Percentiles rank a stretch among this genome's conserved stretches.
phyloP scores from a whole-genome alignment of 1,140 invertebrate genomes.

The Bombus difficillimus region DNA sequence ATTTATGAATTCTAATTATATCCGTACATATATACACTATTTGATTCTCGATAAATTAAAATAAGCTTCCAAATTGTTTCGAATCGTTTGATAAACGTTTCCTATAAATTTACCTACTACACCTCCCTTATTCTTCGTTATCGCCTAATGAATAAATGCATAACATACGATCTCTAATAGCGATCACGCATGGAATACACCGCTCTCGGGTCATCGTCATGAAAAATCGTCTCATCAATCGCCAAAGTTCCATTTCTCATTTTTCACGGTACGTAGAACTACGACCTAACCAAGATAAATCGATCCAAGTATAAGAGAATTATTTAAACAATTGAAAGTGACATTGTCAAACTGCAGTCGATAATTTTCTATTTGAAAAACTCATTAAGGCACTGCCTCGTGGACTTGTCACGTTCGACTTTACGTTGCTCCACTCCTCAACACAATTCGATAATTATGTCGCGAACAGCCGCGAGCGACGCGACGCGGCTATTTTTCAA shows the following conservation, averaged over 20 bases:
- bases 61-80: too few species aligned
- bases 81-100: neutral
- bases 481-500: constrained; percentile 4
- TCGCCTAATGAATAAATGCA: neutral
- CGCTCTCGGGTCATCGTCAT: neutral
- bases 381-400: neutral
- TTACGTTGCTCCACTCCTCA: neutral
- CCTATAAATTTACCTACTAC: neutral
- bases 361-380: neutral
- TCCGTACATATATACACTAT: too few species aligned
- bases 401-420: neutral
- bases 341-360: neutral
- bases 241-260: neutral
- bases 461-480: neutral
- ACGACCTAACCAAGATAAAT: neutral
- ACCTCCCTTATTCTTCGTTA: neutral
- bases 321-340: neutral
- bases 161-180: neutral
- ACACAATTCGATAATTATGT: constrained; percentile 22
- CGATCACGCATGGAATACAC: neutral
- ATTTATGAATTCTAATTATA: too few species aligned
- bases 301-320: neutral
- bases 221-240: neutral
- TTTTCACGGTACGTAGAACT: neutral
- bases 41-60: too few species aligned